phyloP scores from a whole-genome alignment of 1,140 invertebrate genomes.

The Gryon sp. region DNA sequence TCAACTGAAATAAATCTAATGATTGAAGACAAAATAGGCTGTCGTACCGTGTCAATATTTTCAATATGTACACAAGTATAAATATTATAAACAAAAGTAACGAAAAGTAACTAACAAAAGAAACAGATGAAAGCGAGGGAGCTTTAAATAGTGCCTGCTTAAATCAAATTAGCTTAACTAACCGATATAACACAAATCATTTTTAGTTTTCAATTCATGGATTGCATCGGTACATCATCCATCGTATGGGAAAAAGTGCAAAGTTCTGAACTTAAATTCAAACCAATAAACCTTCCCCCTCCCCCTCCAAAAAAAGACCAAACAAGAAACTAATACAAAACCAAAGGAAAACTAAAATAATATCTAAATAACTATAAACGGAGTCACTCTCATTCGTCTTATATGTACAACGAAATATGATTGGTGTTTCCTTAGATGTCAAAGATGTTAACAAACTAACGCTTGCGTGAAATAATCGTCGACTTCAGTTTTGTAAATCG shows the following conservation, averaged over 20 bases:
- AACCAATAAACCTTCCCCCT: too few relatives aligned
- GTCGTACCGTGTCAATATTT: constrained; percentile 6
- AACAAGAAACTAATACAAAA: too few relatives aligned
- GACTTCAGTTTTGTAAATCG: not conserved
- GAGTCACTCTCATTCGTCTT: constrained; percentile 41
- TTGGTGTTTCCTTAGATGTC: constrained; percentile 41
- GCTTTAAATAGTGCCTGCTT: constrained; percentile 79
- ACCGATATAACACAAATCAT: constrained; percentile 46
- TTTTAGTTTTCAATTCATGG: constrained; percentile 52
- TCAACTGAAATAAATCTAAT: too few relatives aligned
- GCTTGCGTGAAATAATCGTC: constrained; percentile 19
- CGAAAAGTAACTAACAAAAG: too few relatives aligned
- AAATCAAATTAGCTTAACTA: constrained; percentile 67
- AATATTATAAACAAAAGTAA: too few relatives aligned
- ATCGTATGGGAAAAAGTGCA: constrained; percentile 61
- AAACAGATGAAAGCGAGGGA: constrained; percentile 66
- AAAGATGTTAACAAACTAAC: constrained; percentile 21
- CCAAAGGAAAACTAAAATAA: too few relatives aligned
- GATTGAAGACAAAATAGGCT: constrained; percentile 13
- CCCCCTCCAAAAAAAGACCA: too few relatives aligned
- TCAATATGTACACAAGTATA: constrained; percentile 10
- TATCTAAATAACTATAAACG: too few relatives aligned
- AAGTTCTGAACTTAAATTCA: too few relatives aligned
- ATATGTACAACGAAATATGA: constrained; percentile 53
- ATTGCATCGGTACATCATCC: constrained; percentile 57